Evolutionary conservation across 2,888 invertebrate genomes (phyloP).

Genomic region (Alsophila aescularia): DNA sequence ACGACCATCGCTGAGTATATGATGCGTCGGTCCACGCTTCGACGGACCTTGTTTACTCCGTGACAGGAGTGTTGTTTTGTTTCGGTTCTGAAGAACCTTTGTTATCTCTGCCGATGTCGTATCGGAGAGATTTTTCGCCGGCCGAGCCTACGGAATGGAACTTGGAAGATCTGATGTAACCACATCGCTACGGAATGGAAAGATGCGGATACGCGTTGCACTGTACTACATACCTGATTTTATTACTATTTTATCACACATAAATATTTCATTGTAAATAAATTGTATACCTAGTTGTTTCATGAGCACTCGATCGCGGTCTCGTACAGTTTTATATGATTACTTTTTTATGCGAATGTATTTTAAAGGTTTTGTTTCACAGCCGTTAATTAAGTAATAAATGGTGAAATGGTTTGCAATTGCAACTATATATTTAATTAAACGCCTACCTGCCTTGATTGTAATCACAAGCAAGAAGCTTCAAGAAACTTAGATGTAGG

Average conservation of each 20-base stretch:
- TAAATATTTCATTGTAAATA: conserved; percentile 31
- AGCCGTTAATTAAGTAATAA: conserved; percentile 16
- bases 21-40: conserved; percentile 58
- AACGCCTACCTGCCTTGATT: background rate
- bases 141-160: conserved; percentile 44
- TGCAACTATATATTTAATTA: conserved; percentile 21
- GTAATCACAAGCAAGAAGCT: too few species aligned
- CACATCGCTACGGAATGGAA: conserved; percentile 38
- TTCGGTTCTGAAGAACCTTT: conserved; percentile 64
- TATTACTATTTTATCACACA: conserved; percentile 31
- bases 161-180: conserved; percentile 42
- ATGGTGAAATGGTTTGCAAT: conserved; percentile 17
- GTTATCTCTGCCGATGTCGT: conserved; percentile 56
- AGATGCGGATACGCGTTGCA: conserved; percentile 41
- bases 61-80: conserved; percentile 73
- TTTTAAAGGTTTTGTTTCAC: conserved; percentile 19
- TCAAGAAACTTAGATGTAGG: background rate
- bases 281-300: conserved; percentile 24
- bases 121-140: conserved; percentile 58
- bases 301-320: conserved; percentile 22
- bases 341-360: conserved; percentile 26
- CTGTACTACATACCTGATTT: conserved; percentile 30
- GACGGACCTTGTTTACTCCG: conserved; percentile 68
- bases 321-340: conserved; percentile 16
- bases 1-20: conserved; percentile 91